These are phyloP conservation scores for Dryoscopus gambensis DNA, from an alignment of 2,113 vertebrate species.

Conservation along the genomic window DNA sequence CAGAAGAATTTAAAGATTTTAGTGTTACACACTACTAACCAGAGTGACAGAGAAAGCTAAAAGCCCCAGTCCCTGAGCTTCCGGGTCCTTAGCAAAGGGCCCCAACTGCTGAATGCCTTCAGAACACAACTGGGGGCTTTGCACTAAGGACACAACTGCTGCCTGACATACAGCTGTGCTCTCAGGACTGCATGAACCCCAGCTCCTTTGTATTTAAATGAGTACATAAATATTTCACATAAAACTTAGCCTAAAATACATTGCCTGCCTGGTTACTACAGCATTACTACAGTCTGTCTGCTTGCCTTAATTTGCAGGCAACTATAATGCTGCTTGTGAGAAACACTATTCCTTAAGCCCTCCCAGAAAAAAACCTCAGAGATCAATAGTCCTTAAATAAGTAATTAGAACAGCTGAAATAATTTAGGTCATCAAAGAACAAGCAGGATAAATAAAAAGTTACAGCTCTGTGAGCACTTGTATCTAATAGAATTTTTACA, in stretches of 20 bases:
- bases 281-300: slow-evolving; percentile 6
- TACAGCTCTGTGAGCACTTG: background rate
- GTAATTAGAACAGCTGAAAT: slow-evolving; percentile 68
- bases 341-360: slow-evolving; percentile 20
- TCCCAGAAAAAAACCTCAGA: slow-evolving; percentile 52
- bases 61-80: background rate
- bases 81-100: background rate
- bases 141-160: background rate
- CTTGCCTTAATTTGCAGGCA: slow-evolving; percentile 20
- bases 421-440: slow-evolving; percentile 30
- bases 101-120: background rate
- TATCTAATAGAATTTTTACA: background rate
- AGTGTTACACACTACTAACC: background rate
- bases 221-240: slow-evolving; percentile 68
- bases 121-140: background rate
- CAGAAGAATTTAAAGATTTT: background rate
- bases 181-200: background rate
- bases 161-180: background rate
- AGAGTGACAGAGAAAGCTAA: background rate
- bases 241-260: slow-evolving; percentile 55
- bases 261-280: slow-evolving; percentile 59
- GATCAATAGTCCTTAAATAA: slow-evolving; percentile 76
- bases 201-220: slow-evolving; percentile 62
- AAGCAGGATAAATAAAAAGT: slow-evolving; percentile 32
- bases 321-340: slow-evolving; percentile 30